Percentiles rank a stretch among this genome's conserved stretches.
phyloP scores from a whole-genome alignment of 2,797 vertebrate genomes.

The Mergus octosetaceus region DNA sequence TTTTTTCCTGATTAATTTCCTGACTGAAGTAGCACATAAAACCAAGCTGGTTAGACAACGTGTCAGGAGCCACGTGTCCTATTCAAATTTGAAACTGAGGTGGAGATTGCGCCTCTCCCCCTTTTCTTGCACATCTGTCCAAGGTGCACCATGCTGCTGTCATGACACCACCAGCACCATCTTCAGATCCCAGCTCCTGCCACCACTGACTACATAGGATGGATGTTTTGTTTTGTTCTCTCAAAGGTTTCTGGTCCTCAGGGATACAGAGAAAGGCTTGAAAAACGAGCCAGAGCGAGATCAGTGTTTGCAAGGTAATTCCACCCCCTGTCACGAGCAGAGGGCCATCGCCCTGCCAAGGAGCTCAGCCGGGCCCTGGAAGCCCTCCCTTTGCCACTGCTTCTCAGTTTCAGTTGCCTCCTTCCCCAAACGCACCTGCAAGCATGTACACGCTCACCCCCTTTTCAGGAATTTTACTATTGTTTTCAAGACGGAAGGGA shows the following conservation, averaged over 20 bases:
- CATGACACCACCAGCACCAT: background rate
- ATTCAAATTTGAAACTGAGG: background rate
- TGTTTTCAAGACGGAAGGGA: conserved; percentile 16
- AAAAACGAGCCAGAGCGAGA: background rate
- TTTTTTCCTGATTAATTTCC: conserved; percentile 71
- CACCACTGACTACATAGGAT: accelerated
- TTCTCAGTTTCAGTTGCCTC: background rate
- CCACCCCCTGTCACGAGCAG: background rate
- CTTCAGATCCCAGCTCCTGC: background rate
- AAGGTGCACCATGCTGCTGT: background rate
- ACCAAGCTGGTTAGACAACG: conserved; percentile 68
- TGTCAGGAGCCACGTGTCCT: conserved; percentile 59
- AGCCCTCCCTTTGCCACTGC: background rate
- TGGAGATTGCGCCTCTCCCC: background rate
- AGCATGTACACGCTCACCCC: background rate
- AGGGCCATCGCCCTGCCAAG: background rate
- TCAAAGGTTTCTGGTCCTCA: background rate
- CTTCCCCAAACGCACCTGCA: background rate
- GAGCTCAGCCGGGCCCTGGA: background rate
- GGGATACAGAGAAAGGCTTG: background rate
- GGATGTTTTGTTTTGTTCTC: background rate
- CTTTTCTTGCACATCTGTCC: accelerated
- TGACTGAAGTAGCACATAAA: conserved; percentile 68
- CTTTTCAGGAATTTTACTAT: conserved; percentile 52
- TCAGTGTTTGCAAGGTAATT: background rate